A percentile compares a stretch with the other conserved stretches of the same genome.
phyloP scores from a whole-genome alignment of 2,797 vertebrate genomes.

The Aselliscus stoliczkanus region DNA sequence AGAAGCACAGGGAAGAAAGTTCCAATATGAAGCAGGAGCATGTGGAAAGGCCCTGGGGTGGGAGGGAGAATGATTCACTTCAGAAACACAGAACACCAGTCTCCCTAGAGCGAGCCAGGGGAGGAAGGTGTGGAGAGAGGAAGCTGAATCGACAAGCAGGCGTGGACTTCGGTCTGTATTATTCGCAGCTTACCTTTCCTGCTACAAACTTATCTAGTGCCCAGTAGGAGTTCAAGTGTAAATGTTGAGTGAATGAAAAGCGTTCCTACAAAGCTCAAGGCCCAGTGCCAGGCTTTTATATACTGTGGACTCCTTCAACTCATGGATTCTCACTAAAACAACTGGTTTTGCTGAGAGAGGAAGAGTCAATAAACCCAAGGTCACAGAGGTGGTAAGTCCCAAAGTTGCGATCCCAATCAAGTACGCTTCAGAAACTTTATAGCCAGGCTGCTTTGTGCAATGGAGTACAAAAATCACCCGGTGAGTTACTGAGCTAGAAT shows the following conservation, averaged over 20 bases:
- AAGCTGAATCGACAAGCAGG: neutral
- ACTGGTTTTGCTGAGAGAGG: neutral
- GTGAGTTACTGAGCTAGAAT: neutral
- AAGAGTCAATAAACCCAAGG: neutral
- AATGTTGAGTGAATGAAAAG: neutral
- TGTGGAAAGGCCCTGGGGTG: neutral
- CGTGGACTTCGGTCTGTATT: neutral
- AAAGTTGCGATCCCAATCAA: neutral
- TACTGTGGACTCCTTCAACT: neutral
- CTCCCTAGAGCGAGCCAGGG: neutral
- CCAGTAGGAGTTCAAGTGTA: neutral
- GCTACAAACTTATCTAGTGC: rapidly evolving
- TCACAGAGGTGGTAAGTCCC: neutral
- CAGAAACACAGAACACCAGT: neutral
- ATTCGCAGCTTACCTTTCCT: neutral
- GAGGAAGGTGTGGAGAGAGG: neutral
- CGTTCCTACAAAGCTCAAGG: too few species aligned
- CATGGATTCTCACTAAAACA: neutral
- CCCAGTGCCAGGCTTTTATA: neutral
- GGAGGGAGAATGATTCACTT: neutral
- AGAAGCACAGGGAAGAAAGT: neutral
- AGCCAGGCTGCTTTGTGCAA: neutral
- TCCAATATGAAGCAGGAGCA: neutral
- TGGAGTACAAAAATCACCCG: neutral
- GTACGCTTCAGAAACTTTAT: neutral